Conservation (phyloP, 2,797 vertebrate species). For the Danio choprae region DNA sequence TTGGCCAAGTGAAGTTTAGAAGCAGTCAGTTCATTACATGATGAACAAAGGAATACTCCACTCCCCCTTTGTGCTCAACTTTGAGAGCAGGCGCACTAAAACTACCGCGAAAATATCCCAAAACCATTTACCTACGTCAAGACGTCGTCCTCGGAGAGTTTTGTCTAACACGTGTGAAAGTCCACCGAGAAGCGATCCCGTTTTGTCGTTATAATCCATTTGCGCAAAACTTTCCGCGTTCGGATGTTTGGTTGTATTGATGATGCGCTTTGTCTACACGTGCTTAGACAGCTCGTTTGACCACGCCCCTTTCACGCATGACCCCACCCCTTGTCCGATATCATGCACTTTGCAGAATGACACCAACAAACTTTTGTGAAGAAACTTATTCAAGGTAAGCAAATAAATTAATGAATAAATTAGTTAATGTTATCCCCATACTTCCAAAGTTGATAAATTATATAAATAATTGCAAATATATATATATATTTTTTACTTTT, state of each 20-base stretch:
- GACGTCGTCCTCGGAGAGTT: background rate
- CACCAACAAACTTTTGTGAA: background rate
- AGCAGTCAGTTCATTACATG: slow-evolving; percentile 20
- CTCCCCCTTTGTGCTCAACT: slow-evolving; percentile 56
- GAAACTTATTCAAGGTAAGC: background rate
- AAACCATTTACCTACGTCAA: slow-evolving; percentile 12
- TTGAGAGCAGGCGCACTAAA: slow-evolving; percentile 48
- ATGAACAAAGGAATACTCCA: slow-evolving; percentile 60
- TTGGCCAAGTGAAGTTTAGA: slow-evolving; percentile 2
- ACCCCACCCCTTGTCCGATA: slow-evolving; percentile 46
- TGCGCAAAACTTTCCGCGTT: slow-evolving; percentile 50
- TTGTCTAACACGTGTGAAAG: background rate
- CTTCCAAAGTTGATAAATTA: too few relatives aligned
- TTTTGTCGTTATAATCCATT: slow-evolving; percentile 34
- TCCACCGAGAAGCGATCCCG: background rate
- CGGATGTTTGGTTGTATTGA: slow-evolving; percentile 48
- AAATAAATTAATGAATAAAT: background rate
- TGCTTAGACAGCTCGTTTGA: slow-evolving; percentile 42
- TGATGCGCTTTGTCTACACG: slow-evolving; percentile 59
- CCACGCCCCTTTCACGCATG: slow-evolving; percentile 43
- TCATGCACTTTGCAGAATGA: background rate
- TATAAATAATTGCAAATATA: too few relatives aligned
- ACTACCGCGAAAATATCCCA: slow-evolving; percentile 48
- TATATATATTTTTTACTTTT: too few relatives aligned
- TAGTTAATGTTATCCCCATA: too few relatives aligned